Evolutionary conservation across 2,797 vertebrate species (phyloP).

Genomic region (Linurgus olivaceus): DNA sequence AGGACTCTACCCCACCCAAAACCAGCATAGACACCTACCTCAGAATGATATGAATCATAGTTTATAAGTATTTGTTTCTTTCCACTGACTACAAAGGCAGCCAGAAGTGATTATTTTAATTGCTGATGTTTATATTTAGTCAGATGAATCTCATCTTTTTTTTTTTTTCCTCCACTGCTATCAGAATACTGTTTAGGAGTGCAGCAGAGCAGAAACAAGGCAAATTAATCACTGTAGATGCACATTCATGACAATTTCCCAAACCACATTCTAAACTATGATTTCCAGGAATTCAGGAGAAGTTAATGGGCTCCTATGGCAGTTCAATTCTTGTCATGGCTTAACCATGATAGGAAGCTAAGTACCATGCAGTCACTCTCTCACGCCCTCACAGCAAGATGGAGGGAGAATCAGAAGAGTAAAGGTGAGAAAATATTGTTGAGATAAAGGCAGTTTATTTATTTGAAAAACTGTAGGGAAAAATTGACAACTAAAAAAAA

Average conservation of each 20-base stretch:
- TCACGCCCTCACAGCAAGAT: neutral
- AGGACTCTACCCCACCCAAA: neutral
- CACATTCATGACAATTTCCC: neutral
- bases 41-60: neutral
- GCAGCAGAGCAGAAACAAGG: neutral
- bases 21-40: neutral
- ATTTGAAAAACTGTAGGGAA: neutral
- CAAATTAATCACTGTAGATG: neutral
- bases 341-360: neutral
- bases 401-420: neutral
- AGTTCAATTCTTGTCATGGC: neutral
- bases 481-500: neutral
- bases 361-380: rapidly evolving
- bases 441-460: neutral
- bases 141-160: neutral
- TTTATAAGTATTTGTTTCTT: neutral
- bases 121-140: neutral
- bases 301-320: neutral
- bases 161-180: neutral
- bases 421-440: neutral
- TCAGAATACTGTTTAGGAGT: neutral
- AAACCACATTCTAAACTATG: neutral
- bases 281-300: neutral
- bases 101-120: neutral
- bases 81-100: neutral